Conservation (phyloP, 1,140 invertebrate genomes). For the Gonioctena quinquepunctata region DNA sequence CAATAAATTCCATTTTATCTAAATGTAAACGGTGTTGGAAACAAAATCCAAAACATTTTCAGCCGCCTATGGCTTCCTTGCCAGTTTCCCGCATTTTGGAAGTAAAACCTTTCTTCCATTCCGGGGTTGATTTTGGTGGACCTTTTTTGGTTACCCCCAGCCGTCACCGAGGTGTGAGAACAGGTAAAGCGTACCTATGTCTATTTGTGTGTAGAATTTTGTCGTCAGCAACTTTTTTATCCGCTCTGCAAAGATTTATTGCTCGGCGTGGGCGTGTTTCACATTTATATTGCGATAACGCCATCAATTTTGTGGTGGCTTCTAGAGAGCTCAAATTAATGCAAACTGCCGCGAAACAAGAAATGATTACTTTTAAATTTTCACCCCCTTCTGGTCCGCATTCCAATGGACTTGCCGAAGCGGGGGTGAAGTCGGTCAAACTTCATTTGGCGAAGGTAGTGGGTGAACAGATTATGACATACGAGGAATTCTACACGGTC, state of each 20-base stretch:
- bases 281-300: slow-evolving; percentile 49
- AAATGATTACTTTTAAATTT: background rate
- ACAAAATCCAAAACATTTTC: background rate
- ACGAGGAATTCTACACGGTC: slow-evolving; percentile 7
- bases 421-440: background rate
- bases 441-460: background rate
- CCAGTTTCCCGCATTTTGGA: background rate
- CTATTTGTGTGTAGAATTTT: no score
- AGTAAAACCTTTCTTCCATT: background rate
- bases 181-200: background rate
- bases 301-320: slow-evolving; percentile 50
- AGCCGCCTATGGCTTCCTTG: background rate
- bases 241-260: no score
- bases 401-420: background rate
- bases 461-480: background rate
- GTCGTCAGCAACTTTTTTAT: background rate
- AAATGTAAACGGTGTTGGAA: background rate
- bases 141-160: background rate
- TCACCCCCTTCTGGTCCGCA: background rate
- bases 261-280: slow-evolving; percentile 8
- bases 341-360: background rate
- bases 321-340: slow-evolving; percentile 7
- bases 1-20: background rate
- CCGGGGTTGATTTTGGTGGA: no score
- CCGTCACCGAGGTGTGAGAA: background rate